Evolutionary conservation across 2,888 invertebrate genomes (phyloP), one percentile per base, ranked within the genome.

Genomic region (Beris chalybata): DNA sequence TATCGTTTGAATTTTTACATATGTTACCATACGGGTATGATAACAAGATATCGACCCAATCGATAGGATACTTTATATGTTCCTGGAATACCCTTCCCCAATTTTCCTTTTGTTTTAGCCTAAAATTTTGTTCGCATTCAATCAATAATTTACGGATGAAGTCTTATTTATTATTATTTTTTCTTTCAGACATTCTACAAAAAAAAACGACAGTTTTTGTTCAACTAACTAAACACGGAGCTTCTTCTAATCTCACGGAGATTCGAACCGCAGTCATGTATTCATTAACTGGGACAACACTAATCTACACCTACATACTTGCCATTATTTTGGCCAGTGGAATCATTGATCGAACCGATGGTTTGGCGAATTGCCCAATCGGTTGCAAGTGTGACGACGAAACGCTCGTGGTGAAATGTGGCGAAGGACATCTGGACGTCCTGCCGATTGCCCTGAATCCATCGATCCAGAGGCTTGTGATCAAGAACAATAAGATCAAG

Each of bases 361-460:
- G 75, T 53, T 69, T 89, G 71, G 89, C 89, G 65, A 89, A 91
- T 82, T 95, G 95, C 77, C 95, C 95, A n/a, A 86, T 82, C 70
- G 91, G 90, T 72, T 95, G 95, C 82, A 86, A 84, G 78, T 95
- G 95, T 83, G 91, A 95, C 82, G 95, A 95, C 77, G 93, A 93
- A 71, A 93, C 90, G 9, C 86, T 92, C 72, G 90, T 91, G 67
- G 95, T 94, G 57, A 88, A 89, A 72, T 95, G 95, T 81, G 89
- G 92, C 73, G 89, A 89, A 76, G 92, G 92, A 76, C 90, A 90
- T 72, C 84, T 95, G 69, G 93, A 93, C 82, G 92, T 93, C 64
- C 86, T 95, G 69, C 95, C 95, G 69, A 95, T 95, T 75, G 92
- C 93, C 3, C 83, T 95, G 70, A 95, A 95, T 82, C 96, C 96